Evolutionary conservation across 2,113 vertebrate genomes (phyloP), one percentile per base, ranked within the genome.

Genomic region (Seriola rivoliana): DNA sequence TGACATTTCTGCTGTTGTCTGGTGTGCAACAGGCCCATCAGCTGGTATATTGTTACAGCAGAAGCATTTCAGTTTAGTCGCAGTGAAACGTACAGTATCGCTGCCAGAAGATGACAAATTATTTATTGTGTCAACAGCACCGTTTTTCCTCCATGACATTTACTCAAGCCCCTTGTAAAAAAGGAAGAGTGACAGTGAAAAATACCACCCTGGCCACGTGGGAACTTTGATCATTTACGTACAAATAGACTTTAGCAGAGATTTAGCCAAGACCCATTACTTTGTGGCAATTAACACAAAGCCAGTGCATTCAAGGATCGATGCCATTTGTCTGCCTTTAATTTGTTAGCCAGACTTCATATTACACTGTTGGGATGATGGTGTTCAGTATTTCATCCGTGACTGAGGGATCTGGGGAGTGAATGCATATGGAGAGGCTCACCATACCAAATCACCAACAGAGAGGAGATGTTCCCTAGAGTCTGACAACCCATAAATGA

Each of bases 361-460:
- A 57, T 74, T 70, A 44, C 48, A 42, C 74, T n/a, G 75, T 67
- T 78, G 81, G 54, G 86, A 71, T 74, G 85, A 75, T 17, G 77
- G 54, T 62, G 67, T 81, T 86, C 75, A 23, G 75, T 44, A 34
- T 73, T 74, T 78, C 65, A 81, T 78, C 66, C 63, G 67, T 72
- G 85, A 88, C 80, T 73, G 75, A 85, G 62, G 54, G 57, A 82
- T 86, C 71, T 71, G 80, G 80, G 66, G 80, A 85, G 63, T 38
- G 70, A 11, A 75, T 80, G 85, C 89, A 89, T 91, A 90, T 90
- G 85, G 83, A 89, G 85, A 44, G 80, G 84, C 89, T 93, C 86
- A 79, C 74, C 50, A 60, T 34, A 68, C 78, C 84, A 57, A 85
- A 86, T 88, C 80, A 55, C 76, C 87, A 85, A 71, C 84, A 82